Base-by-base conservation (phyloP, 2,888 invertebrate species). In the Ariolimax columbianus region DNA sequence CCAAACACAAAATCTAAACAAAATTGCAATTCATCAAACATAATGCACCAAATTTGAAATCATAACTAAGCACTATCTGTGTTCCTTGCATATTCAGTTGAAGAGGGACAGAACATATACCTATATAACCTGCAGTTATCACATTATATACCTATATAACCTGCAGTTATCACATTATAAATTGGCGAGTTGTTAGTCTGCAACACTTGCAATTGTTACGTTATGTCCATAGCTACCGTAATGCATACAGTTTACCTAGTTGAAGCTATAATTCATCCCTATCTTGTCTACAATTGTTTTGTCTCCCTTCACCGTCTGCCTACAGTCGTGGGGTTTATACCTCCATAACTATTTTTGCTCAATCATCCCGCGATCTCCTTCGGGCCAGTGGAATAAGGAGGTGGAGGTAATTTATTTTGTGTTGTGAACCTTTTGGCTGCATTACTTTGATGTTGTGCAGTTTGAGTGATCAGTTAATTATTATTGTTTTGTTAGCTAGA, bases 321-420 rank as follows among this genome's bases (percentile, higher is more conserved):
- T 80, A 75, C 89, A 89, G 89, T 88, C 88, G 82, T 86, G 88
- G 86, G 88, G 89, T 83, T 84, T 90, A 87, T 91, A 91, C 91
- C 90, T 91, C 88, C 91, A 91, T 89, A 89, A 92, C 90, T 92
- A 92, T 92, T 92, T 93, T 91, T 93, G 93, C 91, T 90, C 92
- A 89, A 90, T 91, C 90, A 88, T 91, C 85, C 91, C 92, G 84
- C 90, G 89, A 86, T 91, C 91, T 84, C 88, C 91, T 83, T 89
- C 89, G 89, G 92, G 91, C 87, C 92, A 93, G 93, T 92, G 92
- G 92, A 91, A 91, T 88, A 91, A 90, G 88, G 91, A 93, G 87
- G 90, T 92, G 90, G 91, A 93, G 93, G 93, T 93, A 85, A 85
- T 66, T 68, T 19, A 68, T 19, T 77, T 77, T 33, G 51, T 75